Conservation (phyloP, 2,797 vertebrate species). For the Odontamblyopus lacepedii region DNA sequence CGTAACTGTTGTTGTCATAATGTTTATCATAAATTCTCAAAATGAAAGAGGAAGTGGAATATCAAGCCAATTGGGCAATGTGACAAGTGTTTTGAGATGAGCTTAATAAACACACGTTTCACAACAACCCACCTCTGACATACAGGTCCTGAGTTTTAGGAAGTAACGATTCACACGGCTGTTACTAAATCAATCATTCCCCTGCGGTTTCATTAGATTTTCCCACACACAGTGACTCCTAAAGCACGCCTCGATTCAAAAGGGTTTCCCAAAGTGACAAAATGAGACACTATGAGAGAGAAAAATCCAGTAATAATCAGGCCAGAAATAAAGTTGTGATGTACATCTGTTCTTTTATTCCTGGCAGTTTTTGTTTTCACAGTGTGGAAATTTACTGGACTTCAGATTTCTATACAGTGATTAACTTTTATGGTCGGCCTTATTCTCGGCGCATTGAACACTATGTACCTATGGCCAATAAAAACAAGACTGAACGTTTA, state of each 20-base stretch:
- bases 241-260: conserved; percentile 43
- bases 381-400: conserved; percentile 86
- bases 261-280: conserved; percentile 49
- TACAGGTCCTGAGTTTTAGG: conserved; percentile 24
- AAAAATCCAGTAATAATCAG: conserved; percentile 21
- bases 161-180: conserved; percentile 27
- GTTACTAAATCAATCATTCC: conserved; percentile 26
- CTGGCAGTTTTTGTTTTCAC: conserved; percentile 72
- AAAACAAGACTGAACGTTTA: conserved; percentile 86
- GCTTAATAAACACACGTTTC: conserved; percentile 39
- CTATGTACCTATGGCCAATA: conserved; percentile 81
- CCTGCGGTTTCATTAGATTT: conserved; percentile 28
- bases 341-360: conserved; percentile 67
- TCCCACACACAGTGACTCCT: conserved; percentile 54
- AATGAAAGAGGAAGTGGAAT: conserved; percentile 10
- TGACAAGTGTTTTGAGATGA: conserved; percentile 26
- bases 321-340: conserved; percentile 32
- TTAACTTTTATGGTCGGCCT: conserved; percentile 85
- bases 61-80: background rate
- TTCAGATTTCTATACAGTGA: conserved; percentile 84
- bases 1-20: background rate
- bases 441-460: conserved; percentile 80
- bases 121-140: conserved; percentile 44
- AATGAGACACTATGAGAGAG: background rate
- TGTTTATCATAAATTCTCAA: background rate